These are phyloP conservation scores for Eonycteris spelaea DNA, from an alignment of 2,113 vertebrate species.

Conservation along the genomic window DNA sequence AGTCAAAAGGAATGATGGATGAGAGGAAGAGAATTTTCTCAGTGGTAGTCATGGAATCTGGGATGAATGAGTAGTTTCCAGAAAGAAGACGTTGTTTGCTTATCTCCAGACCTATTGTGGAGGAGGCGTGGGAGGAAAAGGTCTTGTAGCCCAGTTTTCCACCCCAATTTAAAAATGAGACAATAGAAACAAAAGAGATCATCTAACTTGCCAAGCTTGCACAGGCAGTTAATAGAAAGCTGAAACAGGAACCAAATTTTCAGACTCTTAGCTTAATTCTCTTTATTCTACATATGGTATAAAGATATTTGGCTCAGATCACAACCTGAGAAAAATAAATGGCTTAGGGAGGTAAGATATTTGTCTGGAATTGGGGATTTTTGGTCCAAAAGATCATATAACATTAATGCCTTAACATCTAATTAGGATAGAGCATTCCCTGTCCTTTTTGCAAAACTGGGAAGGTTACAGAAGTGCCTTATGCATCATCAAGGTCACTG, in stretches of 20 bases:
- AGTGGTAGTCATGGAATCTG: conserved; percentile 86
- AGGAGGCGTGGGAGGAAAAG: not conserved
- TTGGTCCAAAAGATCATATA: not conserved
- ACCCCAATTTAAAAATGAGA: not conserved
- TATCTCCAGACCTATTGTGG: conserved; percentile 85
- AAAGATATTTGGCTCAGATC: not conserved
- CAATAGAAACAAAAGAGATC: not conserved
- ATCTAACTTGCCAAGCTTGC: not conserved
- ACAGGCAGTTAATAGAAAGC: not conserved
- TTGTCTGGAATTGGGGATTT: not conserved
- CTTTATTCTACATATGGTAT: not conserved
- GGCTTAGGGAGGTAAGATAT: not conserved
- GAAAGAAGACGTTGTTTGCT: conserved; percentile 93
- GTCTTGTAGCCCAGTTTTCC: not conserved
- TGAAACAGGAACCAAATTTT: conserved; percentile 15
- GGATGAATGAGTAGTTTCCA: conserved; percentile 90
- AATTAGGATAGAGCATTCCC: not conserved
- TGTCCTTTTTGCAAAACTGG: not conserved
- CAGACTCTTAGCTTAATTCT: not conserved
- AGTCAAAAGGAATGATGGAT: conserved; percentile 93
- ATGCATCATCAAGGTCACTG: not conserved
- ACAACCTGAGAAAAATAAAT: conserved; percentile 40
- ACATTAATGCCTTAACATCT: not conserved
- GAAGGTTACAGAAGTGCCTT: not conserved
- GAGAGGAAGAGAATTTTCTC: conserved; percentile 93